Percentiles rank a stretch among this genome's conserved stretches.
Evolutionary conservation across 1,140 invertebrate genomes (phyloP).

Genomic region (Hydropsyche tenuis): DNA sequence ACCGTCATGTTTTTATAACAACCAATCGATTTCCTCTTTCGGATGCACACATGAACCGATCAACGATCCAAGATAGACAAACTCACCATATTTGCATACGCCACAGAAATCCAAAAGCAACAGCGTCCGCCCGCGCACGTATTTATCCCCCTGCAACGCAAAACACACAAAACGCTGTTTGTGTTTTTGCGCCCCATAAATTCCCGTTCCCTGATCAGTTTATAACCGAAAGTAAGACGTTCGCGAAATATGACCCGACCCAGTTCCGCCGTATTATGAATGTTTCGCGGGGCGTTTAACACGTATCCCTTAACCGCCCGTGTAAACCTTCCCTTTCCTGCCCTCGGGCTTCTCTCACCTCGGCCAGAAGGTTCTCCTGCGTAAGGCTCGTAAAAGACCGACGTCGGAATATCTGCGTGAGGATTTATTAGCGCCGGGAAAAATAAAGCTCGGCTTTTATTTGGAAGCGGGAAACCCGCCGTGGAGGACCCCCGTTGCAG

Average conservation of each 20-base stretch:
- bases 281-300: conserved; percentile 15
- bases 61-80: no score
- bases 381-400: conserved; percentile 6
- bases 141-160: no score
- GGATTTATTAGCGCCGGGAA: conserved; percentile 33
- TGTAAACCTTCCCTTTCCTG: conserved; percentile 4
- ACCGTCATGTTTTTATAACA: no score
- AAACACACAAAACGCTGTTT: no score
- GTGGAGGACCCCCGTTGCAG: not conserved
- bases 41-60: no score
- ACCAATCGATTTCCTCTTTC: no score
- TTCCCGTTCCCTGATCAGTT: no score
- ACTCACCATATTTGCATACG: no score
- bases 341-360: not conserved
- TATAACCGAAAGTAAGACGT: no score
- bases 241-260: conserved; percentile 1
- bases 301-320: conserved; percentile 7
- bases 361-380: not conserved
- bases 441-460: conserved; percentile 32
- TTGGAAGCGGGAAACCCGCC: not conserved
- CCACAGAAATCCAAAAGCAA: no score
- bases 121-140: no score
- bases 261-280: conserved; percentile 7
- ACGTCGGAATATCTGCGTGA: not conserved
- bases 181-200: no score